A percentile compares a stretch with the other conserved stretches of the same genome.
These are phyloP conservation scores for Trachelus troglodyta DNA, from an alignment of 2,888 invertebrate species.

Conservation along the genomic window DNA sequence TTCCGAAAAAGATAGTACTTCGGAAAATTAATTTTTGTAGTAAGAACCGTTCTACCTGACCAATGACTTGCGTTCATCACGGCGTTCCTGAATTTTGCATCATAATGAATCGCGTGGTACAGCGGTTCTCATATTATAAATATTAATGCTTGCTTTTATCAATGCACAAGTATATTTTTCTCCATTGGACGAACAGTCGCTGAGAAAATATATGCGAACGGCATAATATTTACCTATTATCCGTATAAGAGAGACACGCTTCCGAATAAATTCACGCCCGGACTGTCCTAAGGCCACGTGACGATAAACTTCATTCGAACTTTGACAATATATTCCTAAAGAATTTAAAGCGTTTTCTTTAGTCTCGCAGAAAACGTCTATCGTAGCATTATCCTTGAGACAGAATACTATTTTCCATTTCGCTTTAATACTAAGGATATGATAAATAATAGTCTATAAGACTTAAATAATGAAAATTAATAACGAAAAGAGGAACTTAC, in stretches of 20 bases:
- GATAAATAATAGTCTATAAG: background rate
- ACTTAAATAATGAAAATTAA: conserved; percentile 12
- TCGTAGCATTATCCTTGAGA: background rate
- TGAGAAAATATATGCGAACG: background rate
- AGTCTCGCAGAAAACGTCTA: background rate
- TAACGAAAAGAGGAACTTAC: conserved; percentile 71
- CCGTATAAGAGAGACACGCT: background rate
- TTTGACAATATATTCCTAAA: background rate
- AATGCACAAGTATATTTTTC: background rate
- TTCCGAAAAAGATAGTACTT: background rate
- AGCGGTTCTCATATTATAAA: background rate
- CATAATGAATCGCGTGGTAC: conserved; percentile 29
- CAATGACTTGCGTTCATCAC: conserved; percentile 46
- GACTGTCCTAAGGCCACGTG: background rate
- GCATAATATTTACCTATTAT: background rate
- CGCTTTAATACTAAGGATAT: background rate
- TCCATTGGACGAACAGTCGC: background rate
- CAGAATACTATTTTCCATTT: background rate
- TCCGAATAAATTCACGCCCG: background rate
- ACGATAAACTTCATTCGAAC: background rate
- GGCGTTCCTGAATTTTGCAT: conserved; percentile 36
- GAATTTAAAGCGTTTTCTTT: background rate
- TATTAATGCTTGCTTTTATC: background rate
- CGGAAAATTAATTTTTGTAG: background rate
- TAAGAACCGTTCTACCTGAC: background rate